Conservation (phyloP, 2,888 invertebrate genomes). For the Psylliodes chrysocephalus region DNA sequence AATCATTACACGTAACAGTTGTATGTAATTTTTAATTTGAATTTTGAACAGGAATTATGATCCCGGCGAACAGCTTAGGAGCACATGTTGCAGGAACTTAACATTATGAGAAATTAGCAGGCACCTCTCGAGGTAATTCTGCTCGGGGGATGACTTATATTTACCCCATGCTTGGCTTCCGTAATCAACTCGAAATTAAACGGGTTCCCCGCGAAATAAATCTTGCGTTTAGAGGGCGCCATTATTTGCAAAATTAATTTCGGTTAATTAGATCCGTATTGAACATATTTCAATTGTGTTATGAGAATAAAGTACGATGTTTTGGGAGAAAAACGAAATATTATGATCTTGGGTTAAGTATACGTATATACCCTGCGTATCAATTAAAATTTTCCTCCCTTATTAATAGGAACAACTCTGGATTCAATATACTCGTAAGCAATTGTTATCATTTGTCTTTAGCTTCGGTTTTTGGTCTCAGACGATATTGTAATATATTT, state of each 20-base stretch:
- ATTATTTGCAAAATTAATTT: background rate
- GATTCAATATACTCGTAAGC: no score
- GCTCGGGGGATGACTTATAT: constrained; percentile 27
- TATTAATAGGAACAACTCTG: no score
- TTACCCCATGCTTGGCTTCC: constrained; percentile 11
- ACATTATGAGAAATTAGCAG: constrained; percentile 30
- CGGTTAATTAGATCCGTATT: background rate
- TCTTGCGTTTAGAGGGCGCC: background rate
- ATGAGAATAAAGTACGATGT: no score
- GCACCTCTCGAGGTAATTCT: constrained; percentile 20
- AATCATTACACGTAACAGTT: constrained; percentile 9
- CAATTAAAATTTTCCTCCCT: no score
- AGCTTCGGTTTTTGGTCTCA: no score
- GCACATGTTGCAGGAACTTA: constrained; percentile 30
- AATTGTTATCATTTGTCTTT: no score
- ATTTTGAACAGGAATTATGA: constrained; percentile 20
- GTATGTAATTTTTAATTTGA: constrained; percentile 23
- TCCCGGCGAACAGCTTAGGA: constrained; percentile 24
- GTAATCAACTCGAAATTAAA: constrained; percentile 22
- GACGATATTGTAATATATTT: no score
- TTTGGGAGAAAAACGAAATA: no score
- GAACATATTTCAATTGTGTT: no score
- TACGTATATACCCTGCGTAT: no score
- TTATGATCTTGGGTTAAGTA: no score
- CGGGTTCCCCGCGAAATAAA: background rate